Conservation (phyloP, 2,888 invertebrate species). For the Epinotia ramella region DNA sequence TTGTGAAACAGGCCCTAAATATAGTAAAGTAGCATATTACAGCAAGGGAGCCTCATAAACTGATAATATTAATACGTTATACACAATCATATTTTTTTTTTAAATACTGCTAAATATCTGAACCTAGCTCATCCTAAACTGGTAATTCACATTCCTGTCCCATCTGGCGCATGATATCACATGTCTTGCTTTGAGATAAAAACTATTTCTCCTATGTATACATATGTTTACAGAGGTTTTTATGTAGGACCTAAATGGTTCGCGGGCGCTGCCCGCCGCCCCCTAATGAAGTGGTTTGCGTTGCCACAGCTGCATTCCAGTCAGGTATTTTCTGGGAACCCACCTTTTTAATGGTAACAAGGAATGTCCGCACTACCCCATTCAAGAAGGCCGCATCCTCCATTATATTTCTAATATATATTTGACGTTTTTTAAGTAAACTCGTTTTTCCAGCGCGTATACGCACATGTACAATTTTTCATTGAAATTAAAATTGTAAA, state of each 20-base stretch:
- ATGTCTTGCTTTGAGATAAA: neutral
- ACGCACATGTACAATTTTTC: slow-evolving; percentile 76
- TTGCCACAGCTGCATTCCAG: slow-evolving; percentile 72
- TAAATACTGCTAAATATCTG: neutral
- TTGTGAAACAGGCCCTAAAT: too few relatives aligned
- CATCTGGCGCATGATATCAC: slow-evolving; percentile 1
- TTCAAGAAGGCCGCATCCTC: neutral
- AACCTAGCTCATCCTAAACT: neutral
- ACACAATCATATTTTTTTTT: too few relatives aligned
- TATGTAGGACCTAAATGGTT: slow-evolving; percentile 46
- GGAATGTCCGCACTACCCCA: slow-evolving; percentile 61
- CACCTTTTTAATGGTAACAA: slow-evolving; percentile 67
- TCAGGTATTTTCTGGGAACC: slow-evolving; percentile 77
- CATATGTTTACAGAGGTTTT: slow-evolving; percentile 1
- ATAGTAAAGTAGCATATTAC: too few relatives aligned
- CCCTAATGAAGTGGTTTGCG: slow-evolving; percentile 70
- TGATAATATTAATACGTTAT: too few relatives aligned
- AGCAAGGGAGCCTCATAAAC: too few relatives aligned
- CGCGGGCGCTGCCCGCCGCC: slow-evolving; percentile 53
- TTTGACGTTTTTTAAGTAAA: slow-evolving; percentile 32
- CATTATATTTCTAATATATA: neutral
- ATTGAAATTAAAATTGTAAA: slow-evolving; percentile 75
- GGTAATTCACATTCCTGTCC: neutral
- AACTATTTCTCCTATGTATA: neutral
- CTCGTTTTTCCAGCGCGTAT: slow-evolving; percentile 63